Evolutionary conservation across 92 coral and sea anemone genomes (phyloP).

Genomic region (Porites divaricata): DNA sequence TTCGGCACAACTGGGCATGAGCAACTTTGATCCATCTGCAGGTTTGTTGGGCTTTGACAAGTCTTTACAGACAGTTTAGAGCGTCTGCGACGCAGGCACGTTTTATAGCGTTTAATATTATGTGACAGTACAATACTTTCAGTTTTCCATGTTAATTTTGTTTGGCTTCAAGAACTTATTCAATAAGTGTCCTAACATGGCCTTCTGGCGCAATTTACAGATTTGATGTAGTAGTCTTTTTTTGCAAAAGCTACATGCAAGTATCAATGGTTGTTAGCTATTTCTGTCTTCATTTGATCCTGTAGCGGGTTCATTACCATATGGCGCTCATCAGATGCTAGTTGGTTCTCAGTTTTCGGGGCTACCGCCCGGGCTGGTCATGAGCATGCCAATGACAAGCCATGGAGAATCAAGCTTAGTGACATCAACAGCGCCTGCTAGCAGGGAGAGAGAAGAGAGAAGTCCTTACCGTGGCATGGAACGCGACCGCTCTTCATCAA

Average conservation of each 20-base stretch:
- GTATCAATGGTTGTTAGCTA: too few relatives aligned
- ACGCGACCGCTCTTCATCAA: slow-evolving; percentile 23
- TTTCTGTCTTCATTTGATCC: neutral
- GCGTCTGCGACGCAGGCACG: too few relatives aligned
- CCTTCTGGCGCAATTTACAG: too few relatives aligned
- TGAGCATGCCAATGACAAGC: slow-evolving; percentile 47
- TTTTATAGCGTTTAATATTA: too few relatives aligned
- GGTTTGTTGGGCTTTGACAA: slow-evolving; percentile 28
- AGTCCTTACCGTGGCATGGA: slow-evolving; percentile 29
- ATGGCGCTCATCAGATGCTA: slow-evolving; percentile 38
- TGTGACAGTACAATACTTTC: too few relatives aligned
- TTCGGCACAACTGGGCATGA: slow-evolving; percentile 35
- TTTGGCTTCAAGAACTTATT: too few relatives aligned
- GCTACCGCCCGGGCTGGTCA: slow-evolving; percentile 33
- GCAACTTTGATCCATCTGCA: slow-evolving; percentile 66
- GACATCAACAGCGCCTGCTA: slow-evolving; percentile 25
- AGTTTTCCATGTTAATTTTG: too few relatives aligned
- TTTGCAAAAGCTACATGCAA: too few relatives aligned
- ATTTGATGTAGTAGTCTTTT: too few relatives aligned
- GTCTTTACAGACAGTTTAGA: too few relatives aligned
- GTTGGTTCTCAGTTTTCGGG: slow-evolving; percentile 30
- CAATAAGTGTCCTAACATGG: too few relatives aligned
- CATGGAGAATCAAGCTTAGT: slow-evolving; percentile 40
- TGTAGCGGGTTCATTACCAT: slow-evolving; percentile 17
- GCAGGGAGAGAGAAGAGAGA: slow-evolving; percentile 35